Evolutionary conservation across 2,797 vertebrate genomes (phyloP).

Genomic region (Sarcoramphus papa): DNA sequence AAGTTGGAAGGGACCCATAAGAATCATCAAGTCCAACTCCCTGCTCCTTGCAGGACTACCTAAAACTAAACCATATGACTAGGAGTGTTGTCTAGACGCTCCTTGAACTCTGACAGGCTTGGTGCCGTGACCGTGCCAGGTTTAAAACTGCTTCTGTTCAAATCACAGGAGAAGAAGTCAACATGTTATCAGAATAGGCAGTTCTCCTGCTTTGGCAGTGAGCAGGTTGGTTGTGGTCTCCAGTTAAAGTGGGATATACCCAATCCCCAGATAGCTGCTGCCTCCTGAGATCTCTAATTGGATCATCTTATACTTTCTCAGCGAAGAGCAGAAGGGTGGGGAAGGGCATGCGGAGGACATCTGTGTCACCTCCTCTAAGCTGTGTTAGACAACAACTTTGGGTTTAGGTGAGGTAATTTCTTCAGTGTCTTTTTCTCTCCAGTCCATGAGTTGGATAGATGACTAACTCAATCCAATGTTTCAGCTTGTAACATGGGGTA

Average conservation of each 20-base stretch:
- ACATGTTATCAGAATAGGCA: background rate
- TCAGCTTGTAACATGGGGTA: background rate
- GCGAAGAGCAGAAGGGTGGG: background rate
- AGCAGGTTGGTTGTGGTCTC: background rate
- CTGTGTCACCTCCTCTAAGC: background rate
- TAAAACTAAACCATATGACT: background rate
- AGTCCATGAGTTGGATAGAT: background rate
- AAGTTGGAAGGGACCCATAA: background rate
- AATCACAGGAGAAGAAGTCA: background rate
- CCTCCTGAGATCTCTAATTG: background rate
- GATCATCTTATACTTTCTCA: background rate
- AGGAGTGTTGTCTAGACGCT: rapidly evolving
- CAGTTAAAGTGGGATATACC: background rate
- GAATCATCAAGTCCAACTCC: background rate
- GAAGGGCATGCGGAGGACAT: background rate
- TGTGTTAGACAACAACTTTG: rapidly evolving
- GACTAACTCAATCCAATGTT: background rate
- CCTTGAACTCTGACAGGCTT: background rate
- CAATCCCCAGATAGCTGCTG: background rate
- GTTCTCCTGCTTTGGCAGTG: background rate
- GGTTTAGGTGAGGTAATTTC: background rate
- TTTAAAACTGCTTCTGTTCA: background rate
- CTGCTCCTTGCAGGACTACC: background rate
- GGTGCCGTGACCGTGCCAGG: rapidly evolving
- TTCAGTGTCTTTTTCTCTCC: background rate